Base-by-base conservation (phyloP, 2,113 vertebrate species). In the Trematocara zebra region DNA sequence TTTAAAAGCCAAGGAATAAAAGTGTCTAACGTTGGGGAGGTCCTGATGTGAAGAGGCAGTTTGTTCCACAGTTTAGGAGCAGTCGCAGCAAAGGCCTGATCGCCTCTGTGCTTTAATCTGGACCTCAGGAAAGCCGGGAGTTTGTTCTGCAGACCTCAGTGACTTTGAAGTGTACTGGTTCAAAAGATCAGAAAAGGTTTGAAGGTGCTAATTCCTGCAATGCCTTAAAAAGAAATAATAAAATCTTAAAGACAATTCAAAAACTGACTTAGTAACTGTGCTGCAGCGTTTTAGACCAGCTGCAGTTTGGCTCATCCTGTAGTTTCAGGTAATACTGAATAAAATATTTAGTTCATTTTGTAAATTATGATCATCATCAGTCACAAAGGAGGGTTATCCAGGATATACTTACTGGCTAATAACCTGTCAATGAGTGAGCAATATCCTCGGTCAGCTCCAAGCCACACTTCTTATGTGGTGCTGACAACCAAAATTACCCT, bases 201-300 rank as follows among this genome's bases (percentile, higher is more conserved):
- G 17, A 2, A 7, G 57, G 0, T 11, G 31, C 17, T 35, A 61
- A 61, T 61, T 4, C 9, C 15, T 61, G 57, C 57, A 61, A 61
- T 61, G 31, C 15, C 3, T 35, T 61, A 61, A 18, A 56, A 61
- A 0, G 5, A 3, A 61, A 11, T 9, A 35, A 17, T 17, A 59
- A 33, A 2, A 59, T 1, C 2, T 61, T 61, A 61, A 61, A 61
- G 31, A 4, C 57, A 35, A 1, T 61, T 61, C 17, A 61, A 0
- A 61, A 61, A 18, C 31, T 35, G 31, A 61, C 5, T 6, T 59
- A 0, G 28, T 0, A 59, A 11, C 8, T 6, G 57, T 33, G 57
- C 8, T 33, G 57, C 57, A 18, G 28, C 0, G 1, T 11, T 11
- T 61, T 1, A 61, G 57, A 18, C 28, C 1, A 2, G 28, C 57